phyloP scores from a whole-genome alignment of 2,113 vertebrate genomes.

The Bambusicola thoracicus region DNA sequence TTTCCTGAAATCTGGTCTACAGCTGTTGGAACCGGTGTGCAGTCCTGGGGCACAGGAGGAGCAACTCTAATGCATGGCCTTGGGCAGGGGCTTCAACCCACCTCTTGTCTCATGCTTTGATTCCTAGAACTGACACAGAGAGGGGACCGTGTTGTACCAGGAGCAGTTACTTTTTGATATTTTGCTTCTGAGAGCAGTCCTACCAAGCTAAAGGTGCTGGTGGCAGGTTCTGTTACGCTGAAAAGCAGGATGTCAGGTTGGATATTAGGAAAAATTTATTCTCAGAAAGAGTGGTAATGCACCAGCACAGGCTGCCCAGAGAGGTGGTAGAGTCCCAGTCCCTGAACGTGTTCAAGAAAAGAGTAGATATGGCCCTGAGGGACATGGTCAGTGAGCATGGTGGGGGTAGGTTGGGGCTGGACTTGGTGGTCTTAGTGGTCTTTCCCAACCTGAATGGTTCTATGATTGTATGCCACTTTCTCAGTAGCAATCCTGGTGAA shows the following conservation, averaged over 20 bases:
- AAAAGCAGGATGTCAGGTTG: no score
- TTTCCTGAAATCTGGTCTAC: background rate
- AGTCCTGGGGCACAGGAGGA: background rate
- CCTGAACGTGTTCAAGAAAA: no score
- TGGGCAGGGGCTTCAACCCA: background rate
- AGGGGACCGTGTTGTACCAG: background rate
- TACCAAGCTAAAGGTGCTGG: background rate
- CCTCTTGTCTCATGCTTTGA: fast-evolving
- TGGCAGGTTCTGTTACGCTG: background rate
- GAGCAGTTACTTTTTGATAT: background rate
- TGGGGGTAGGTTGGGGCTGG: no score
- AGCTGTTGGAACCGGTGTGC: background rate
- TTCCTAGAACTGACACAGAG: background rate
- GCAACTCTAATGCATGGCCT: fast-evolving
- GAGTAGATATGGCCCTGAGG: no score
- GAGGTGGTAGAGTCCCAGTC: no score
- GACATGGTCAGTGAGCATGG: no score
- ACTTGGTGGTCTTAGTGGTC: no score
- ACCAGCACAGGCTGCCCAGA: no score
- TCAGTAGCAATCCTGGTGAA: background rate
- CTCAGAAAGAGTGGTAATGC: no score
- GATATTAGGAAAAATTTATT: no score
- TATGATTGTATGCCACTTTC: background rate
- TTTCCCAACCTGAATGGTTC: no score
- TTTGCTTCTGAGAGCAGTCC: background rate